Base-by-base conservation (phyloP, 1,140 invertebrate species). In the Drosophila saltans region DNA sequence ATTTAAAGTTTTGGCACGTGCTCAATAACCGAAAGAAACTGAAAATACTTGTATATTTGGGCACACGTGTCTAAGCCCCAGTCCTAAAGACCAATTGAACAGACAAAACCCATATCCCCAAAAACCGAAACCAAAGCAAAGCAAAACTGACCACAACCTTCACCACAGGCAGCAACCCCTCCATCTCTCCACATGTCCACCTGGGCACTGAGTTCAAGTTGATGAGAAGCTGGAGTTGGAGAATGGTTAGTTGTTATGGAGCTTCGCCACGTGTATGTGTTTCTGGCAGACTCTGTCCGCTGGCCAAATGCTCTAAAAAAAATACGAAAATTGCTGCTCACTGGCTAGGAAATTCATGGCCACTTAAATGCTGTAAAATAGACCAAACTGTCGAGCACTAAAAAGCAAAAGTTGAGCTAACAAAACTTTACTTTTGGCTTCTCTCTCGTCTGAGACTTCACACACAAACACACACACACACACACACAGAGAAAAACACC, bases 291-390 rank as follows among this genome's bases (percentile, higher is more conserved):
- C 66, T 58, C 41, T 72, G 75, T 43, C 72, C 66, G 61, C 56
- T 45, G 78, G 68, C 66, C 72, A 64, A 55, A 45, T 55, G 55
- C 68, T 75, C 45, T 9, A 40, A 40, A 40, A 40, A 9, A 11
- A 11, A 52, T 52, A 26, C 9, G 9, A 52, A 52, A 52, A 11
- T 61, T 24, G 16, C 57, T 77, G 69, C 43, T 68, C 77, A 68
- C 65, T 85, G 79, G 70, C 66, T 62, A 56, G 80, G 62, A 77
- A 86, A 88, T 88, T 86, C 83, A 86, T 86, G 83, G 83, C 75
- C 83, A 88, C 83, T 86, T 88, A 88, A 86, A 88, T 83, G 81
- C 83, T 83, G 80, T 82, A 86, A 86, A 86, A 86, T 86, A 81
- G 79, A 88, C 83, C 83, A 77, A 80, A 72, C 77, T 70, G 68